Evolutionary conservation across 2,797 vertebrate species (phyloP), one percentile per base, ranked within the genome.

Genomic region (Tapirus indicus): DNA sequence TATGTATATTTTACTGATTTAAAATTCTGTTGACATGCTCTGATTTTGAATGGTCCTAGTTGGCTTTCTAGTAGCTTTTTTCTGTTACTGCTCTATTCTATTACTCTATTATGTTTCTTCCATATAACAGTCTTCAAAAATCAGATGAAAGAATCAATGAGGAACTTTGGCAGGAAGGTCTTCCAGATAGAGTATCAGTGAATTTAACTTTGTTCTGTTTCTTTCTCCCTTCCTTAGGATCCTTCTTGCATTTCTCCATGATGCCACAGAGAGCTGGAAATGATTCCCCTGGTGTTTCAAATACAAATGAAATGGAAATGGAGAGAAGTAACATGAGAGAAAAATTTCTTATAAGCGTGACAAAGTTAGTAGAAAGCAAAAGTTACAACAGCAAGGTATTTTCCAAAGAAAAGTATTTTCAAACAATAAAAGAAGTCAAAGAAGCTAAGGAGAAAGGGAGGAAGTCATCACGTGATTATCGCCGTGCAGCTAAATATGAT

Each of bases 381-480:
- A 95, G 77, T 96, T 95, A 92, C 35, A 97, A 90, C 11, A 92
- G 88, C 41, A 95, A 56, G 32, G 60, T 93, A 12, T 95, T 97
- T 94, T 96, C 66, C 71, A 95, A 94, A 94, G 78, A 97, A 97
- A 97, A 95, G 54, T 96, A 87, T 16, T 92, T 96, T 64, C 49
- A 97, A 93, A 49, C 79, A 47, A 68, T 92, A 91, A 95, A 83
- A 29, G 94, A 93, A 88, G 84, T 94, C 35, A 88, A 95, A 68
- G 68, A 87, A 87, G 88, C 47, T 27, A 95, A 97, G 56, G 88
- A 95, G 71, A 94, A 77, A 12, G 38, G 75, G 41, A 96, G 74
- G 54, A 95, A 82, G 35, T 94, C 75, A 54, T 88, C 77, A 14
- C 27, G 2, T 6, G 89, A 74, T 66, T 95, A 85, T 71, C 38